phyloP scores from a whole-genome alignment of 1,140 invertebrate species.

The Tetraneura akinire region DNA sequence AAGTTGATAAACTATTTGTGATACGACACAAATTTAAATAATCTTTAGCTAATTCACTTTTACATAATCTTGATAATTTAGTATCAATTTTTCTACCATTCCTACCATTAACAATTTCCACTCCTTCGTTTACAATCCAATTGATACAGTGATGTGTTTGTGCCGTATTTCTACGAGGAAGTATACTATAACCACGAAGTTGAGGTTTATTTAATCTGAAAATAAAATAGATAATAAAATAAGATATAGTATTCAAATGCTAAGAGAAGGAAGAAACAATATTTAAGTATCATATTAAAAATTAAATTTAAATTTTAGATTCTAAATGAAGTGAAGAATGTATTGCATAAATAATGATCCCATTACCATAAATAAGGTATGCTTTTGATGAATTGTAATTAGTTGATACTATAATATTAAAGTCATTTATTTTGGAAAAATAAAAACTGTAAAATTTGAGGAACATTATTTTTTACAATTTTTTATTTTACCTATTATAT shows the following conservation, averaged over 20 bases:
- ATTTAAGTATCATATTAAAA: too few relatives aligned
- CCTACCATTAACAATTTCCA: conserved; percentile 25
- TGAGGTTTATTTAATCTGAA: conserved; percentile 30
- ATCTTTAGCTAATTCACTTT: conserved; percentile 9
- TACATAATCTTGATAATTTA: conserved; percentile 16
- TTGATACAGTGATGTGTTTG: neutral
- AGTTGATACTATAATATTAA: too few relatives aligned
- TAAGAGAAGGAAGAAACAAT: too few relatives aligned
- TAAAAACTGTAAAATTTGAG: too few relatives aligned
- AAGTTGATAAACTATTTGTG: conserved; percentile 13
- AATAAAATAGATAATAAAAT: conserved; percentile 7
- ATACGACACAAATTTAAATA: conserved; percentile 7
- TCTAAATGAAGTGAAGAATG: too few relatives aligned
- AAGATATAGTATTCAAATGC: neutral
- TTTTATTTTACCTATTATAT: too few relatives aligned
- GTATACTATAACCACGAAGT: conserved; percentile 43
- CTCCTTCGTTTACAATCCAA: conserved; percentile 28
- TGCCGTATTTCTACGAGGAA: conserved; percentile 4
- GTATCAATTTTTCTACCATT: conserved; percentile 23
- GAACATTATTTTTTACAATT: too few relatives aligned
- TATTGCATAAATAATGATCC: too few relatives aligned
- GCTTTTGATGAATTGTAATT: too few relatives aligned
- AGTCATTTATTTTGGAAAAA: too few relatives aligned
- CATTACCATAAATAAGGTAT: too few relatives aligned
- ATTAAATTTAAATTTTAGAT: too few relatives aligned